Percentiles rank a stretch among this genome's conserved stretches.
Evolutionary conservation across 2,797 vertebrate genomes (phyloP).

Genomic region (Helarctos malayanus): DNA sequence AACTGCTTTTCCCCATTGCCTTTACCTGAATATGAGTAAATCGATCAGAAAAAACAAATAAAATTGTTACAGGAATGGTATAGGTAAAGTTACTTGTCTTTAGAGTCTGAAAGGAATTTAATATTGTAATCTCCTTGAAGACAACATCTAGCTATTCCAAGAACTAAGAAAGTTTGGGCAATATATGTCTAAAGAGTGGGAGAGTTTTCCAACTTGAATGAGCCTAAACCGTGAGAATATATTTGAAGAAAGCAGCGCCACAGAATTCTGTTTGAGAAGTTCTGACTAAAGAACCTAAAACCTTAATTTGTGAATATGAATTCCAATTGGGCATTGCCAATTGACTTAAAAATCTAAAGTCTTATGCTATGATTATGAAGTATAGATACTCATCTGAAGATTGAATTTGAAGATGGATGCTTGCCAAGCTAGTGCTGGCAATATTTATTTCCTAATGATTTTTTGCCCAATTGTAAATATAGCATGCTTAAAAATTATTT

Average conservation of each 20-base stretch:
- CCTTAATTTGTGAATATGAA: not conserved
- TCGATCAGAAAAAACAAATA: not conserved
- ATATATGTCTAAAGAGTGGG: not conserved
- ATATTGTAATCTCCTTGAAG: not conserved
- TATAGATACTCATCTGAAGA: not conserved
- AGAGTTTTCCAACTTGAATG: not conserved
- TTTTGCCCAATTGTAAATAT: not conserved
- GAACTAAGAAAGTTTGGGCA: not conserved
- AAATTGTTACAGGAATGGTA: not conserved
- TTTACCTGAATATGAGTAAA: not conserved
- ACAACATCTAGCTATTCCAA: not conserved
- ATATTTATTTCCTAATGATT: not conserved
- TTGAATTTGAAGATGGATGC: not conserved
- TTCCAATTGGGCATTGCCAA: not conserved
- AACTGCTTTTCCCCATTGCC: not conserved
- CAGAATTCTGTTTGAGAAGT: not conserved
- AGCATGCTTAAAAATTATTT: not conserved
- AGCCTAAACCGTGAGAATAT: not conserved
- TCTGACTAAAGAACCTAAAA: slow-evolving; percentile 8
- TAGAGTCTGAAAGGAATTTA: not conserved
- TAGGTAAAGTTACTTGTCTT: not conserved
- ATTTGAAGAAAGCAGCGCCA: not conserved
- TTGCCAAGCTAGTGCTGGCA: not conserved
- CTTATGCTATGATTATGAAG: not conserved
- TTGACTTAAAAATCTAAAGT: not conserved